phyloP scores from a whole-genome alignment of 2,113 vertebrate genomes.

The Amphiprion ocellaris region DNA sequence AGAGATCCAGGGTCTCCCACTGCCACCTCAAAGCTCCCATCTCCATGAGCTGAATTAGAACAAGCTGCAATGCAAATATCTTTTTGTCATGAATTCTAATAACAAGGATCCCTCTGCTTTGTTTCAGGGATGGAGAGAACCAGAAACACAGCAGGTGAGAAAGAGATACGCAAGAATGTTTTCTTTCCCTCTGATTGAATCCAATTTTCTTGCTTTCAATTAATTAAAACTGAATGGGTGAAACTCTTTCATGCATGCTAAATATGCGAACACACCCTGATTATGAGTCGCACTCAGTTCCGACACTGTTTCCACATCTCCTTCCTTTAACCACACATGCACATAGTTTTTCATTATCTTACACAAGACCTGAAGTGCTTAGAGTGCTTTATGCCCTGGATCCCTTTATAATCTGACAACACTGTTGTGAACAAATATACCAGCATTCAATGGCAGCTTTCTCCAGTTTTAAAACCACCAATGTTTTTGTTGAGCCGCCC shows the following conservation, averaged over 20 bases:
- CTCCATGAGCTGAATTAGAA: constrained; percentile 33
- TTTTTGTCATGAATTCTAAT: constrained; percentile 49
- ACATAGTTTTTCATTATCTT: background rate
- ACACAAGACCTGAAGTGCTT: background rate
- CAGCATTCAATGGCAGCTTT: no score
- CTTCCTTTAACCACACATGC: background rate
- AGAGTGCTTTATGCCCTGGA: background rate
- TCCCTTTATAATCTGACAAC: no score
- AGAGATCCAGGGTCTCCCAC: background rate
- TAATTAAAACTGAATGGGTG: constrained; percentile 48
- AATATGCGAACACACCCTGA: constrained; percentile 27
- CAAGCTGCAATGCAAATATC: constrained; percentile 39
- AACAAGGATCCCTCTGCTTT: constrained; percentile 27
- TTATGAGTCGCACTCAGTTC: constrained; percentile 6
- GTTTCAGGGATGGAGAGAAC: background rate
- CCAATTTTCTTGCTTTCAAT: constrained; percentile 53
- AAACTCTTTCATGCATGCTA: constrained; percentile 22
- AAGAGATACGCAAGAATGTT: background rate
- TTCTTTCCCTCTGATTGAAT: constrained; percentile 44
- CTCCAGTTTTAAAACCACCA: no score
- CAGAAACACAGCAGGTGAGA: constrained; percentile 26
- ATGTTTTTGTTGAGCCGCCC: no score
- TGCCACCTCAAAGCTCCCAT: constrained; percentile 4
- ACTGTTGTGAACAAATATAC: no score
- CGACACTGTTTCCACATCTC: background rate